Evolutionary conservation across 2,888 invertebrate genomes (phyloP), one percentile per base, ranked within the genome.

Genomic region (Drosophila stalkeri): DNA sequence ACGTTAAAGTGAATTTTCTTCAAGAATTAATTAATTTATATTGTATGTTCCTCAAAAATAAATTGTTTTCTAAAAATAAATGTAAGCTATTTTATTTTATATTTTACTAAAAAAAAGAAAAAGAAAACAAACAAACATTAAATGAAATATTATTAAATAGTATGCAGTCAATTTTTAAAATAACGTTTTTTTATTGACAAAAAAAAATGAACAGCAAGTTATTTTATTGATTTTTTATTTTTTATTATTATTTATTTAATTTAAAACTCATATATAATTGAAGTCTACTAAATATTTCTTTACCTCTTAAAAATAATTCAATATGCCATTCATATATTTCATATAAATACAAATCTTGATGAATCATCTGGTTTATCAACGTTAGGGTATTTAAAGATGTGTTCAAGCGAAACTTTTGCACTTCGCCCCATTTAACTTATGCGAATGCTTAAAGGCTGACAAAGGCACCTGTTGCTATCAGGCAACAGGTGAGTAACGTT

Each of bases 381-480:
- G 43, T 12, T 9, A 66, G 72, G 63, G 80, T 70, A 85, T 70
- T 8, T 39, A 0, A 1, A 3, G 1, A 9, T 43, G 44, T 2
- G 11, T 16, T 52, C 31, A 55, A 8, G 3, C 31, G 39, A 11
- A 16, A 2, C 2, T 5, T 16, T 44, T 11, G 14, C 12, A 8
- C 39, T 51, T 52, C 33, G 18, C 46, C 23, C 37, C 93, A 93
- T 35, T 55, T 52, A 16, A 37, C 18, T 55, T 57, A 79, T 60
- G 80, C 77, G 49, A 87, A 80, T 87, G 79, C 78, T 83, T 86
- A 77, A 77, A 70, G 65, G 14, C 18, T 51, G 51, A 44, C 54
- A 43, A 4, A 37, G 66, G 83, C 86, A 90, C 86, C 90, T 87
- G 86, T 89, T 78, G 78, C 63, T 78, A 80, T 85, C 90, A 75